Base-by-base conservation (phyloP, 2,888 invertebrate species). In the Phyllotreta cruciferae region DNA sequence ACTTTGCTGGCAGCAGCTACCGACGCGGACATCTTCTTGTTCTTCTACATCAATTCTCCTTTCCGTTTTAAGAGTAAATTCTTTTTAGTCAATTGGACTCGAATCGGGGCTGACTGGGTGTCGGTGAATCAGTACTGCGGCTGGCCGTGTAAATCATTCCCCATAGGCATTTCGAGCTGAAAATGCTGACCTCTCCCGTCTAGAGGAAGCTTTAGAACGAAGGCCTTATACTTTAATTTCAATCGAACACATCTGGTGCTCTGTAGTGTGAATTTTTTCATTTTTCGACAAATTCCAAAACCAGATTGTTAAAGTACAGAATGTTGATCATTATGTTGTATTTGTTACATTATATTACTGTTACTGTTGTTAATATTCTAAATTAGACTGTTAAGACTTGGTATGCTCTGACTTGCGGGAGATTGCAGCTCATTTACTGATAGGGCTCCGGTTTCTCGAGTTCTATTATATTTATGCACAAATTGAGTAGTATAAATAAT, bases 281-380 rank as follows among this genome's bases (percentile, higher is more conserved):
- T 60, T 44, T 58, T 24, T 35, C 10, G 6, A 42, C 9, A 24
- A 36, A 24, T 60, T 44, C 45, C 36, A 49, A 34, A 58, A 50
- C 11, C 70, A 71, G 69, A 71, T 73, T 74, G 73, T 75, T 74
- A 70, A 66, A 69, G 60, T 60, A 67, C 56, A 67, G 61, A 68
- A 56, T 39, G 64, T 61, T 72, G 75, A 76, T 75, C 71, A 78
- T 79, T 79, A 78, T 74, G 74, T 77, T 77, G 76, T 77, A 76
- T 79, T 76, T 79, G 79, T 79, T 80, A 79, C 73, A 79, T 76
- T 79, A 79, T 79, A 80, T 79, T 75, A 75, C 75, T 80, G 80
- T 80, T 80, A 75, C 74, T 74, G 75, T 77, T 77, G 75, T 77
- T 79, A 72, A 75, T 75, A 75, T 75, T 75, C 75, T 76, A 71